These are phyloP conservation scores for Reinhardtius hippoglossoides DNA, from an alignment of 2,113 vertebrate species.

Conservation along the genomic window DNA sequence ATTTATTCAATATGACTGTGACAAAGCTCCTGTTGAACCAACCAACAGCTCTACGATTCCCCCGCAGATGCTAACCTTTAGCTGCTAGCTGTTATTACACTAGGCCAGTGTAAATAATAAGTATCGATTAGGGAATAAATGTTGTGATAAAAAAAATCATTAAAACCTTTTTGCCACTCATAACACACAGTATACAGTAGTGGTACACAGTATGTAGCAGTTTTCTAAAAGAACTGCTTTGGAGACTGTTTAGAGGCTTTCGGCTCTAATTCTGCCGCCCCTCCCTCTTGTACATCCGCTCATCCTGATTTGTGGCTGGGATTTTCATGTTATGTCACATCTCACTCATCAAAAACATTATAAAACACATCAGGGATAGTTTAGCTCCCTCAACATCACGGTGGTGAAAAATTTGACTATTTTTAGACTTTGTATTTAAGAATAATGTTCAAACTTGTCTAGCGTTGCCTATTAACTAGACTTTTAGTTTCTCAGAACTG, in stretches of 20 bases:
- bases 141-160: no score
- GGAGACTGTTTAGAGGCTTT: conserved; percentile 13
- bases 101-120: neutral
- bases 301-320: conserved; percentile 48
- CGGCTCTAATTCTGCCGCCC: conserved; percentile 33
- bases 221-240: conserved; percentile 4
- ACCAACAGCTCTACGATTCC: no score
- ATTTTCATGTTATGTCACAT: conserved; percentile 58
- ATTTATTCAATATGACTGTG: no score
- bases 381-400: neutral
- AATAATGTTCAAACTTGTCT: neutral
- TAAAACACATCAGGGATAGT: neutral
- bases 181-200: no score
- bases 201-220: neutral
- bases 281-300: conserved; percentile 38
- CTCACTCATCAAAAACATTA: conserved; percentile 10
- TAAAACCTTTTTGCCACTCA: no score
- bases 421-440: neutral
- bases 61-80: neutral
- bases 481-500: neutral
- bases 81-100: neutral
- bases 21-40: no score
- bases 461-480: neutral
- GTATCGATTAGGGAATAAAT: no score
- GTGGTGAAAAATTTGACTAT: neutral